Evolutionary conservation across 2,888 invertebrate species (phyloP), one percentile per base, ranked within the genome.

Genomic region (Cantharis lateralis): DNA sequence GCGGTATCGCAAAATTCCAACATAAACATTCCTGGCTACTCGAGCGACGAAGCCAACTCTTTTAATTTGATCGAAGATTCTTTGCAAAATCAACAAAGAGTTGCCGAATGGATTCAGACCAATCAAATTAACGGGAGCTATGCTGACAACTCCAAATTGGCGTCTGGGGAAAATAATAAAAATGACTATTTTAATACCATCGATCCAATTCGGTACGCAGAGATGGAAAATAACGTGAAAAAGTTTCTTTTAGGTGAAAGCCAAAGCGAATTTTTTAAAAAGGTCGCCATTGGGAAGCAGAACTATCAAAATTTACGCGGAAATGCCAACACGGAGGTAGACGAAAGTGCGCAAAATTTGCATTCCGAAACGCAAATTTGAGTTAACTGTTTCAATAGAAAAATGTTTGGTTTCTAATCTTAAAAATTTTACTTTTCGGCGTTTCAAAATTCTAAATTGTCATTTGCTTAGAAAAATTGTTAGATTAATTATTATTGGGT

Each of bases 191-290:
- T 89, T 66, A 85, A 84, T 28, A 88, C 86, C 75, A 87, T 89
- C 73, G 88, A 88, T 79, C 85, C 87, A 10, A 88, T 86, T 28
- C 87, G 86, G 85, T 91, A 93, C 82, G 93, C 93, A 16, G 91
- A 93, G 85, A 94, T 94, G 93, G 94, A 94, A 85, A 93, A 93
- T 84, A 93, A 94, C 85, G 94, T 94, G n/a, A 93, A 93, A 87
- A 92, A 93, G 86, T 93, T 94, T 87, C 87, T 94, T 82, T 89
- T 93, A 77, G 88, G 88, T 2, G 87, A 87, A 78, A 87, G 84
- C 74, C 77, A 77, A 10, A 78, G 62, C 32, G 87, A 87, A 68
- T 85, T 87, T 80, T 80, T 85, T 78, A 87, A 86, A 79, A 86
- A 85, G 24, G 87, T 87, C 0, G 86, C 87, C 74, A 82, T 86